Evolutionary conservation across 1,140 invertebrate species (phyloP).

Genomic region (Apocrypta bakeri): DNA sequence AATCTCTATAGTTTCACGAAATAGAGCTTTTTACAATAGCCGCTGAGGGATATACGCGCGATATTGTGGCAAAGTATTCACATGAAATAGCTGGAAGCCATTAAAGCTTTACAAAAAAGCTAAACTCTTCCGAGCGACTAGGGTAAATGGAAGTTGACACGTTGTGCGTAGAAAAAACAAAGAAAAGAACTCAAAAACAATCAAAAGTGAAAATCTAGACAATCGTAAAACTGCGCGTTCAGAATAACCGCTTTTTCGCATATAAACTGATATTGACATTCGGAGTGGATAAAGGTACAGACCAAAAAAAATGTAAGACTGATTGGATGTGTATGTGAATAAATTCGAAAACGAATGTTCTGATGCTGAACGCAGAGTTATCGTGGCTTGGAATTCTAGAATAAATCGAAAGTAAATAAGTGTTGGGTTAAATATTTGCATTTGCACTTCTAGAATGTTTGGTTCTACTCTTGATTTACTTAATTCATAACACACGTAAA

Average conservation of each 20-base stretch:
- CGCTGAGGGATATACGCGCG: too few species aligned
- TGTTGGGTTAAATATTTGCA: too few species aligned
- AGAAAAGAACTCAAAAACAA: not conserved
- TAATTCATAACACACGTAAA: too few species aligned
- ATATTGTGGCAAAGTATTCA: not conserved
- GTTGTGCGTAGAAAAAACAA: not conserved
- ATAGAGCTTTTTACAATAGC: not conserved
- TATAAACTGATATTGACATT: not conserved
- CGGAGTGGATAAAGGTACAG: not conserved
- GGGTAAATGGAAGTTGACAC: not conserved
- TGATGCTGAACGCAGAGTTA: too few species aligned
- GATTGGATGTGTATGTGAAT: not conserved
- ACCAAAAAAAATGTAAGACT: not conserved
- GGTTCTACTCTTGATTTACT: too few species aligned
- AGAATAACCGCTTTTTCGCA: not conserved
- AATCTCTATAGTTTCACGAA: too few species aligned
- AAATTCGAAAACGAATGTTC: not conserved
- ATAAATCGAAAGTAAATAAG: not conserved
- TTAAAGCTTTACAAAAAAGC: not conserved
- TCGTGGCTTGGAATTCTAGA: too few species aligned
- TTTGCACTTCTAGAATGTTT: too few species aligned
- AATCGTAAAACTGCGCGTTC: not conserved
- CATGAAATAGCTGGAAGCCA: not conserved
- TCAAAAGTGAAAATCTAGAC: not conserved
- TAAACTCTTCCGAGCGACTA: not conserved